Base-by-base conservation (phyloP, 2,797 vertebrate genomes). In the Prunella strophiata region DNA sequence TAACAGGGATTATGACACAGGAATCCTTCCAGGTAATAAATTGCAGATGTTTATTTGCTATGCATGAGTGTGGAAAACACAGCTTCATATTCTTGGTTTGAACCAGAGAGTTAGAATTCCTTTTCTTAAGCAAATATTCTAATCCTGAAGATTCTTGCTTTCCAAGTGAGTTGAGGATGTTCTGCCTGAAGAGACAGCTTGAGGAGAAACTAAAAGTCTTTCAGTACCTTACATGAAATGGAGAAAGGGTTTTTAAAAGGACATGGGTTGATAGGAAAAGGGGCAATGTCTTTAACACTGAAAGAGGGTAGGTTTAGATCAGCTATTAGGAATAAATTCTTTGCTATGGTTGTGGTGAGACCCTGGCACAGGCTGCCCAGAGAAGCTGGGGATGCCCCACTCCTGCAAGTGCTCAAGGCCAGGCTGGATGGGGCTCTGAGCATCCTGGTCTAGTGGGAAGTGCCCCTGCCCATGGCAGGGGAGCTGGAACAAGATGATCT, bases 331-430 rank as follows among this genome's bases (percentile, higher is more conserved):
- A 51, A 55, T 23, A 67, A 55, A 34, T 29, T 34, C 8, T 34
- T 34, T 3, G 15, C 16, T 16, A 0, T 11, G 8, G 10, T 4
- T 11, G 8, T 57, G 26, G 5, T 16, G 29, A 67, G 29, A 29
- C 36, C 4, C 14, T 27, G 32, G 27, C 14, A 59, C 25, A 67
- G 10, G 13, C 1, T 50, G 13, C 18, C 7, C 66, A 25, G 29
- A 20, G 52, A 26, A 34, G n/a, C 5, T 50, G 40, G 14, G 34
- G 34, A 2, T 71, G 17, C 3, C 10, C 27, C 17, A 20, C 27
- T 8, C 34, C 32, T 62, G 8, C 4, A 8, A 36, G 7, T 5
- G 11, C 7, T 43, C 38, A 17, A 30, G 40, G 9, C 0, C 26
- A 45, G 26, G 5, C 0, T 30, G 32, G 68, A 48, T 5, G 5